phyloP scores from a whole-genome alignment of 2,797 vertebrate species.

The Typhlichthys eigenmanni region DNA sequence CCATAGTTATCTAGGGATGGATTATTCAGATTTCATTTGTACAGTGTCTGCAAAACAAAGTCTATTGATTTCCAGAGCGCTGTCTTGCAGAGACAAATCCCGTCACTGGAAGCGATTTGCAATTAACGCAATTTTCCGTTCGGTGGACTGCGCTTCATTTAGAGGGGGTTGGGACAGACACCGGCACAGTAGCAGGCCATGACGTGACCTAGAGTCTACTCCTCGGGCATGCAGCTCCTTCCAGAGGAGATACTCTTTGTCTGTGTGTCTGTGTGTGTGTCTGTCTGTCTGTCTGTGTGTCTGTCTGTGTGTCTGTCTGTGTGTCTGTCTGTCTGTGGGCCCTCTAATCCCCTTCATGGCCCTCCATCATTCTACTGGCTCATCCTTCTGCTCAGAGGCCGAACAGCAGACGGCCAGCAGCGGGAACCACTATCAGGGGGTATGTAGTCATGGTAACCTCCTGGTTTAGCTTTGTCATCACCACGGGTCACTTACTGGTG shows the following conservation, averaged over 20 bases:
- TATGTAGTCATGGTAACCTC: no score
- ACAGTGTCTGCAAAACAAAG: no score
- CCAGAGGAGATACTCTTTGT: constrained; percentile 35
- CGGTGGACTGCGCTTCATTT: no score
- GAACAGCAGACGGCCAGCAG: constrained; percentile 33
- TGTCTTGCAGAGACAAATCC: no score
- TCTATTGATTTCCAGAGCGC: no score
- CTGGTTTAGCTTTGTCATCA: background rate
- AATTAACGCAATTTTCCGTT: no score
- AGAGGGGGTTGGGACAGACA: no score
- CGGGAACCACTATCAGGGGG: no score
- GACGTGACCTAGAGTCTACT: constrained; percentile 7
- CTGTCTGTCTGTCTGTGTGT: constrained; percentile 44
- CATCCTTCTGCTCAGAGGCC: constrained; percentile 53
- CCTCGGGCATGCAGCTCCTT: constrained; percentile 62
- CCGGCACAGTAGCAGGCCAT: no score
- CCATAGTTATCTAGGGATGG: background rate
- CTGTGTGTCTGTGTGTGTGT: constrained; percentile 30
- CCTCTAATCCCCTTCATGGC: constrained; percentile 65
- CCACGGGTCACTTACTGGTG: constrained; percentile 87
- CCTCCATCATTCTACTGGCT: constrained; percentile 62
- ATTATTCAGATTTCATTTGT: background rate
- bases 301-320: constrained; percentile 36
- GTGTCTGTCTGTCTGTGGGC: constrained; percentile 48
- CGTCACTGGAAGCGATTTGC: no score